Conservation (phyloP, 2,888 invertebrate species). For the Pollenia griseotomentosa region DNA sequence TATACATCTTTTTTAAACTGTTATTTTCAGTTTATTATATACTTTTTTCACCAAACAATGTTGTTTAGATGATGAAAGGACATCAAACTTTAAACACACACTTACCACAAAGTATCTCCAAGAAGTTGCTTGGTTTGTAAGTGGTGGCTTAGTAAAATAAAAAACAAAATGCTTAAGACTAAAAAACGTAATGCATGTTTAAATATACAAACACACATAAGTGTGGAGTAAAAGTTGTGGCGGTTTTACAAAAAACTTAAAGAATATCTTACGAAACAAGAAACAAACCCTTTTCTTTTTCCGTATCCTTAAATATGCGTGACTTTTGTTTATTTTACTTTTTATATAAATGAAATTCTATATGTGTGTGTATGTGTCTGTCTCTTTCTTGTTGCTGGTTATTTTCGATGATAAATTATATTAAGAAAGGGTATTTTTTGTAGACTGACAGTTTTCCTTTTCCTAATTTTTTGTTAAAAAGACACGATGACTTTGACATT, state of each 20-base stretch:
- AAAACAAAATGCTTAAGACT: not conserved
- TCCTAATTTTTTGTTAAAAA: not conserved
- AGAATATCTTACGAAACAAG: not conserved
- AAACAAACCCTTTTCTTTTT: conserved; percentile 18
- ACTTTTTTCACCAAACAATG: conserved; percentile 42
- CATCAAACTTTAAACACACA: conserved; percentile 25
- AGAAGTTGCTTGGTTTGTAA: not conserved
- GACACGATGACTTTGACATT: conserved; percentile 1
- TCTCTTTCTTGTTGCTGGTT: not conserved
- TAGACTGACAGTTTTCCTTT: conserved; percentile 17
- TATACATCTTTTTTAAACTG: not conserved
- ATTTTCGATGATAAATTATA: conserved; percentile 46
- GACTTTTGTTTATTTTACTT: not conserved
- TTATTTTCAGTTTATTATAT: conserved; percentile 52
- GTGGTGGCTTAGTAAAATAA: not conserved
- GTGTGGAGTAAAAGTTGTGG: not conserved
- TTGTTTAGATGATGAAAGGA: conserved; percentile 51
- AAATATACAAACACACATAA: not conserved
- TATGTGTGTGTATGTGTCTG: not conserved
- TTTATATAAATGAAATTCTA: conserved; percentile 16
- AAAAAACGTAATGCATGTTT: no score
- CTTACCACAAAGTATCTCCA: conserved; percentile 37
- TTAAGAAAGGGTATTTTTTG: conserved; percentile 10
- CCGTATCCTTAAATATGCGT: conserved; percentile 1
- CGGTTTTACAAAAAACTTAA: not conserved